Conservation (phyloP, 2,888 invertebrate genomes). For the Sepiola atlantica region DNA sequence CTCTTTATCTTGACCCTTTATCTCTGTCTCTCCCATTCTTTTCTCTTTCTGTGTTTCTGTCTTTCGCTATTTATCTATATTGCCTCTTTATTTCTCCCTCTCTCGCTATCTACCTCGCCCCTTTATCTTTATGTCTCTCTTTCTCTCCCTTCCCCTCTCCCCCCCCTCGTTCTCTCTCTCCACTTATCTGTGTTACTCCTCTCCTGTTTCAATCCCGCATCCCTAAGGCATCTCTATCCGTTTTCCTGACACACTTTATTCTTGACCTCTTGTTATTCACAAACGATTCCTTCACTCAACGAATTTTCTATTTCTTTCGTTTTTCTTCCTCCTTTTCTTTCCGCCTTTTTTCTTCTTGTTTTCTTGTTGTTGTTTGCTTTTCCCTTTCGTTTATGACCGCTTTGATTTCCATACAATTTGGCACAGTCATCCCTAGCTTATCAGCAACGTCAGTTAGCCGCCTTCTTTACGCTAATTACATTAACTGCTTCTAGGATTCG, state of each 20-base stretch:
- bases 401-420: not conserved
- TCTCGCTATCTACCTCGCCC: not conserved
- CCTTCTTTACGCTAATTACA: no score
- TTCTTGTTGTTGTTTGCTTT: not conserved
- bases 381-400: not conserved
- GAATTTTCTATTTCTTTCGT: not conserved
- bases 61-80: not conserved
- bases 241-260: no score
- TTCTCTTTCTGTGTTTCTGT: not conserved
- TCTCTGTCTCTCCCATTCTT: not conserved
- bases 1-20: not conserved
- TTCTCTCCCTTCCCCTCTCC: not conserved
- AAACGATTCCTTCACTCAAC: not conserved
- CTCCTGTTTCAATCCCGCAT: not conserved
- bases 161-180: not conserved
- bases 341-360: not conserved
- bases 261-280: no score
- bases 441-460: no score
- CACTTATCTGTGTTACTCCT: not conserved
- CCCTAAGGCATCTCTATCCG: no score
- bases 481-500: no score
- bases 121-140: not conserved
- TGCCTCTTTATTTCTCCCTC: not conserved
- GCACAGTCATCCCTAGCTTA: not conserved
- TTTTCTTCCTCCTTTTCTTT: not conserved